Percentiles rank a stretch among this genome's conserved stretches.
Evolutionary conservation across 2,888 invertebrate genomes (phyloP).

Genomic region (Iphiclides podalirius): DNA sequence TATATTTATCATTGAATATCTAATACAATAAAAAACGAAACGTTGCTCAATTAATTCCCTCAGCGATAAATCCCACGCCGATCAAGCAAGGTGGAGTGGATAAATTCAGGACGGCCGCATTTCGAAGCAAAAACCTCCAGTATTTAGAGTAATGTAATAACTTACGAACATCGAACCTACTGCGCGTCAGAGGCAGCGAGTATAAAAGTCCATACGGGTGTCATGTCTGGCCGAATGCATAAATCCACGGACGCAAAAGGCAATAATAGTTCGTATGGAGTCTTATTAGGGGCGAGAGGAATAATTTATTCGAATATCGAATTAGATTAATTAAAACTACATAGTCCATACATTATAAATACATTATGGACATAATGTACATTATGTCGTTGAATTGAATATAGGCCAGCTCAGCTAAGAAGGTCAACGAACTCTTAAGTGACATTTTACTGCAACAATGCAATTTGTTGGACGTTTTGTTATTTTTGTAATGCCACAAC

Average conservation of each 20-base stretch:
- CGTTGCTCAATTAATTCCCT: background rate
- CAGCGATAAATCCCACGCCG: background rate
- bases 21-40: no score
- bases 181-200: background rate
- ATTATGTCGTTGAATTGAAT: no score
- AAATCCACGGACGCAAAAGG: constrained; percentile 4
- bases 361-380: no score
- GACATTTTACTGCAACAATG: no score
- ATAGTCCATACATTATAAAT: no score
- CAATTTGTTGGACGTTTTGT: no score
- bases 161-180: background rate
- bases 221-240: background rate
- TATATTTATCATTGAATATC: no score
- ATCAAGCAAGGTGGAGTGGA: background rate
- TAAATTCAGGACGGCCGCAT: background rate
- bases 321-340: constrained; percentile 12
- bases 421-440: no score
- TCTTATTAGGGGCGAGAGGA: background rate
- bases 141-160: constrained; percentile 1
- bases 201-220: background rate
- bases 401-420: no score
- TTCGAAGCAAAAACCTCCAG: background rate
- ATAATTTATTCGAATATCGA: background rate
- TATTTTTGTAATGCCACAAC: no score
- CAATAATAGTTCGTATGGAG: background rate